Evolutionary conservation across 2,113 vertebrate genomes (phyloP).

Genomic region (Beaufortia kweichowensis): DNA sequence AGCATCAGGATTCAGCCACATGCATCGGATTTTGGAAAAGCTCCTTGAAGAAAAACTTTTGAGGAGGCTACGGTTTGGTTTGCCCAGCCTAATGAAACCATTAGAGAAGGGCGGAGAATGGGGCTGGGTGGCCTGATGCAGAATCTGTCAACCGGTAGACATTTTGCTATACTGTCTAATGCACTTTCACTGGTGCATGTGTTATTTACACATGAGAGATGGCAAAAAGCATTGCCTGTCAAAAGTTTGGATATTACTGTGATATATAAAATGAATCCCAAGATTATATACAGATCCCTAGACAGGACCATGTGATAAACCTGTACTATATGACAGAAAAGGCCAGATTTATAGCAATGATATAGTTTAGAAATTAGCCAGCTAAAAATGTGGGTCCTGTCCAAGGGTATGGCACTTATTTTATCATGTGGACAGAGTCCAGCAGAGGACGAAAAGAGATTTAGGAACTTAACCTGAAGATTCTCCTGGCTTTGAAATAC

Average conservation of each 20-base stretch:
- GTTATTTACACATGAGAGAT: neutral
- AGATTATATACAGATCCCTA: neutral
- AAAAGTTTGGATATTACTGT: neutral
- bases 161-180: neutral
- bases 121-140: neutral
- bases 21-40: constrained; percentile 25
- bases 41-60: constrained; percentile 12
- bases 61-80: constrained; percentile 24
- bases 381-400: neutral
- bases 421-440: constrained; percentile 12
- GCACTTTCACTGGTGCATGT: neutral
- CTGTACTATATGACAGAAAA: constrained; percentile 15
- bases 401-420: constrained; percentile 1
- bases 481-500: constrained; percentile 1
- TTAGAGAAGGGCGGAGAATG: neutral
- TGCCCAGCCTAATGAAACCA: constrained; percentile 24
- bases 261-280: neutral
- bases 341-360: constrained; percentile 29
- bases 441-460: neutral
- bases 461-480: neutral
- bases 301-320: constrained; percentile 22
- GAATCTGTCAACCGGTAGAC: neutral
- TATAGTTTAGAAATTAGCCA: constrained; percentile 27
- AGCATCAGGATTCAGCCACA: constrained; percentile 22
- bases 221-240: too few relatives aligned